These are phyloP conservation scores for Oreochromis niloticus DNA, from an alignment of 2,113 vertebrate genomes.

Conservation along the genomic window DNA sequence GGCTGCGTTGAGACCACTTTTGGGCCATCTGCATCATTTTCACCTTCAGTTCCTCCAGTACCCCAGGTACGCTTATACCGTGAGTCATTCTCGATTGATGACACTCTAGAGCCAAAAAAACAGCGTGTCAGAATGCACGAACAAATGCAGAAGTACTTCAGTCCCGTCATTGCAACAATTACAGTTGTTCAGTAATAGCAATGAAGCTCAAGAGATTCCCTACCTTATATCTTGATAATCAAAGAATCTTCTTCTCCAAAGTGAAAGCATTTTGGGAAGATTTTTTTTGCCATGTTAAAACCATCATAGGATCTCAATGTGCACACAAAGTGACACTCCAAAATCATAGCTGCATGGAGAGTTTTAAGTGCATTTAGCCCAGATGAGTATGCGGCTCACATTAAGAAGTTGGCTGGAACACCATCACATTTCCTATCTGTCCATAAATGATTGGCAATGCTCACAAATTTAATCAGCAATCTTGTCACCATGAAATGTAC, in stretches of 20 bases:
- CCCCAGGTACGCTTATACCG: slow-evolving; percentile 87
- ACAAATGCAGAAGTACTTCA: background rate
- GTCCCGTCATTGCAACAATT: background rate
- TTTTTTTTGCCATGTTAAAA: slow-evolving; percentile 32
- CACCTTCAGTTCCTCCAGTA: slow-evolving; percentile 55
- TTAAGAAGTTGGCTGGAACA: background rate
- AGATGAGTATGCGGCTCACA: background rate
- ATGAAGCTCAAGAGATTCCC: background rate
- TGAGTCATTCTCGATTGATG: slow-evolving; percentile 83
- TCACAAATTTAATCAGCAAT: background rate
- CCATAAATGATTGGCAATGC: background rate
- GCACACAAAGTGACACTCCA: background rate
- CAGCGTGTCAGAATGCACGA: background rate
- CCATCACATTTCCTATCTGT: background rate
- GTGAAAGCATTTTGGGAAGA: slow-evolving; percentile 56
- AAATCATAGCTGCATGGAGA: background rate
- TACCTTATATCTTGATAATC: slow-evolving; percentile 59
- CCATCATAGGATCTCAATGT: background rate
- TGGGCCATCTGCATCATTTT: background rate
- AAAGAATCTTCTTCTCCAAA: slow-evolving; percentile 47
- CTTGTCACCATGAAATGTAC: background rate
- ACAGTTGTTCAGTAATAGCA: background rate
- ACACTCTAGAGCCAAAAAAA: slow-evolving; percentile 66
- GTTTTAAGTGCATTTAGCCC: background rate
- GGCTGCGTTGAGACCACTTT: slow-evolving; percentile 82